A percentile compares a stretch with the other conserved stretches of the same genome.
Evolutionary conservation across 2,113 vertebrate genomes (phyloP).

Genomic region (Alectura lathami): DNA sequence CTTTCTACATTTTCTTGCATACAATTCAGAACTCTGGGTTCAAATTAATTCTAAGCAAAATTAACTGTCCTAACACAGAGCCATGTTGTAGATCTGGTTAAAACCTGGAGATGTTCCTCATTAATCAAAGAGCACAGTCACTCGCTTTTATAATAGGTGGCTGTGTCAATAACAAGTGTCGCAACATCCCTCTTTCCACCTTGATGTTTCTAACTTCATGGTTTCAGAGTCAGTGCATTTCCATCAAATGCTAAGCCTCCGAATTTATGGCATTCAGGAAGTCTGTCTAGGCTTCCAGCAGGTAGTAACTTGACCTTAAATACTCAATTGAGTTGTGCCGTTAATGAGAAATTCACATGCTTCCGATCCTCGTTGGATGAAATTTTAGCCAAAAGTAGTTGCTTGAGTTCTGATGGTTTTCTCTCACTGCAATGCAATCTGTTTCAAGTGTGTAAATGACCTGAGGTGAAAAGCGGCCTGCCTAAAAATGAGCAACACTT

Average conservation of each 20-base stretch:
- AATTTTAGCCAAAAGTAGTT: not conserved
- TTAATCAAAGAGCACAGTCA: not conserved
- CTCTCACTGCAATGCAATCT: not conserved
- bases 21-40: not conserved
- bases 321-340: not conserved
- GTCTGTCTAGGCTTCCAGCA: not conserved
- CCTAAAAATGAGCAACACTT: not conserved
- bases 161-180: not conserved
- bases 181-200: not conserved
- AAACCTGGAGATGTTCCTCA: rapidly evolving
- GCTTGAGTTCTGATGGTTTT: not conserved
- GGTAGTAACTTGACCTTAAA: rapidly evolving
- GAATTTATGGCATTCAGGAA: not conserved
- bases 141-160: not conserved
- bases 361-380: not conserved
- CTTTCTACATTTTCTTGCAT: not conserved
- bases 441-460: not conserved
- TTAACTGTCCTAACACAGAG: no score
- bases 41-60: no score
- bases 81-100: not conserved
- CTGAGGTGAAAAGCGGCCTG: not conserved
- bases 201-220: not conserved
- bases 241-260: not conserved
- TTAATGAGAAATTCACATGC: not conserved
- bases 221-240: not conserved